Conservation (phyloP, 2,113 vertebrate species). For the Caranx melampygus region DNA sequence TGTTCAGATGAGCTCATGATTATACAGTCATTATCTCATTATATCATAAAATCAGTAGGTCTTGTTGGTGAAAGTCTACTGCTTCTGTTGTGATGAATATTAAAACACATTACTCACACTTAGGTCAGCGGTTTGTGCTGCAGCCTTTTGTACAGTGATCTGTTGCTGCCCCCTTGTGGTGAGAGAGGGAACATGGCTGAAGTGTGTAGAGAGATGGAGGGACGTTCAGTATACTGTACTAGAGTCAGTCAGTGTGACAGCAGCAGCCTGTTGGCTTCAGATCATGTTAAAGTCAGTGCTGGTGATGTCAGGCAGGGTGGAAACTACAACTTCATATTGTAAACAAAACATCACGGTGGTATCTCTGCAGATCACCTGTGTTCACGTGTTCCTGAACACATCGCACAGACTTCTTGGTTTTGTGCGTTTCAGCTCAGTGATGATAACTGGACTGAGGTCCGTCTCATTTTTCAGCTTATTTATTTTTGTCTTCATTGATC, state of each 20-base stretch:
- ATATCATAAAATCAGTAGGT: neutral
- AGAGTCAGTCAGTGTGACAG: too few species aligned
- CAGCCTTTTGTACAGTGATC: slow-evolving; percentile 4
- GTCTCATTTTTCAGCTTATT: too few species aligned
- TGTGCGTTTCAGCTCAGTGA: neutral
- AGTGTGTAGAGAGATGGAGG: neutral
- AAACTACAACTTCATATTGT: neutral
- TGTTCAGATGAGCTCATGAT: neutral
- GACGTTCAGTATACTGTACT: neutral
- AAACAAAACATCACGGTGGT: too few species aligned
- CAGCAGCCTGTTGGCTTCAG: too few species aligned
- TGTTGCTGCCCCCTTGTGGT: slow-evolving; percentile 71
- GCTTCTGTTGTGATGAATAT: slow-evolving; percentile 2
- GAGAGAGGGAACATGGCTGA: neutral
- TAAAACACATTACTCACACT: neutral
- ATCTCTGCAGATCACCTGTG: neutral
- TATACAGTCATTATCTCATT: neutral
- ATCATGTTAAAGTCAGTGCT: neutral
- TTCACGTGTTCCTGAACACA: neutral
- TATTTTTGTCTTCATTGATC: too few species aligned
- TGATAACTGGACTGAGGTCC: neutral
- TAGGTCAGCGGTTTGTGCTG: neutral
- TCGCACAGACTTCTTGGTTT: neutral
- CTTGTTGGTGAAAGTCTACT: neutral
- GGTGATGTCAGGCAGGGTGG: neutral